Evolutionary conservation across 2,888 invertebrate genomes (phyloP), one percentile per base, ranked within the genome.

Genomic region (Cinara cedri): DNA sequence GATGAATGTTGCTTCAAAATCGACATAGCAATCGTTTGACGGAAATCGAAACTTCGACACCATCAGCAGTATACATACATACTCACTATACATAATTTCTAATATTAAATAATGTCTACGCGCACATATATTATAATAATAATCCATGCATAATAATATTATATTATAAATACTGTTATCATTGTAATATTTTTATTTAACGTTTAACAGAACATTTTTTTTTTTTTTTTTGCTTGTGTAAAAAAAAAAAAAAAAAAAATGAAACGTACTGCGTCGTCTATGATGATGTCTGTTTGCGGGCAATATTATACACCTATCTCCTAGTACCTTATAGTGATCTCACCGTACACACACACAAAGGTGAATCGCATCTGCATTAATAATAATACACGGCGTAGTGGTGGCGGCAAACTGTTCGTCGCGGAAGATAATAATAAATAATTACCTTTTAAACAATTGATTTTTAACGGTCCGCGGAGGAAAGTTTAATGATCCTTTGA

Each of bases 401-500:
- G 49, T 10, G 51, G 26, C 51, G 72, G 51, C 74, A 24, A 63
- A 74, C 51, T 34, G 42, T 54, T 51, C 42, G 13, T 14, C 4
- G 68, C 68, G 10, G 24, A 13, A 8, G 46, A 63, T 42, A 74
- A 54, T 65, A 60, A 72, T 49, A 68, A 34, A 34, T 62, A 62
- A 70, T 70, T 68, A 42, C 60, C 70, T 70, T 51, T 34, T 24
- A 16, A 78, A 78, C 78, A 78, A 78, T 78, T 62, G 70, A 51
- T 60, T 78, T 68, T 78, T 78, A 78, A 78, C 78, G 78, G 78
- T 78, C 60, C 60, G 78, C 70, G 70, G 60, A 70, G 78, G 21
- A 78, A 78, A 78, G 78, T 78, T 78, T 78, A 78, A 78, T 78
- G 78, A 78, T 78, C 70, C 76, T 68, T 62, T 70, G 78, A 70